These are phyloP conservation scores for Tyrannus savana DNA, from an alignment of 2,113 vertebrate species.

Conservation along the genomic window DNA sequence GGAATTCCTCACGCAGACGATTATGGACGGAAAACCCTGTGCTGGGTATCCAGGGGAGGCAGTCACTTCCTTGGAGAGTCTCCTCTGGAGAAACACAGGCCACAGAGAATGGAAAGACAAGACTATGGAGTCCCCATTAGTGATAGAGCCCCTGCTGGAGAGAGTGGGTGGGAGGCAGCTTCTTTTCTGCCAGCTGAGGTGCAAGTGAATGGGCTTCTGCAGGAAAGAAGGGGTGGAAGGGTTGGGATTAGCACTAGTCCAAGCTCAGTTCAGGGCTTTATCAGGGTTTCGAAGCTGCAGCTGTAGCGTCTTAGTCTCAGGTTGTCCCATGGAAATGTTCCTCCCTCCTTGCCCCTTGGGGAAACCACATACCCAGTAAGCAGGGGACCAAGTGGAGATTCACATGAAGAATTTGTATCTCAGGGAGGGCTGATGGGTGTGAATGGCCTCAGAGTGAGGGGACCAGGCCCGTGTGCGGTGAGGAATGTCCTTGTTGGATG, in stretches of 20 bases:
- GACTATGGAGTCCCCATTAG: neutral
- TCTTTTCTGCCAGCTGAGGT: neutral
- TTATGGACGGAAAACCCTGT: neutral
- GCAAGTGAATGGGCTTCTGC: neutral
- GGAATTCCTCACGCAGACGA: neutral
- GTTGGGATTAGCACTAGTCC: neutral
- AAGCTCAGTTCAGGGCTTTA: neutral
- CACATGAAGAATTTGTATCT: neutral
- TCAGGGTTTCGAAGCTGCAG: neutral
- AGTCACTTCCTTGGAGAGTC: neutral
- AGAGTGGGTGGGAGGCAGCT: neutral
- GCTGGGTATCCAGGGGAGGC: neutral
- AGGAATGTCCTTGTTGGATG: constrained; percentile 24
- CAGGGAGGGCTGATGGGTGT: neutral
- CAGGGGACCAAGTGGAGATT: neutral
- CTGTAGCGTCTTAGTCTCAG: neutral
- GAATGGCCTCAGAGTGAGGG: neutral
- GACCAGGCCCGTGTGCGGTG: neutral
- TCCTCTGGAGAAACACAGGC: neutral
- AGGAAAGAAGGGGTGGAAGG: neutral
- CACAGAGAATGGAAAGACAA: neutral
- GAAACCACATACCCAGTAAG: accelerated
- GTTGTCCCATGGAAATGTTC: neutral
- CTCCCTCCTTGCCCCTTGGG: neutral
- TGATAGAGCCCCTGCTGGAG: neutral